Base-by-base conservation (phyloP, 2,888 invertebrate species). In the Lepetodrilus schrolli region DNA sequence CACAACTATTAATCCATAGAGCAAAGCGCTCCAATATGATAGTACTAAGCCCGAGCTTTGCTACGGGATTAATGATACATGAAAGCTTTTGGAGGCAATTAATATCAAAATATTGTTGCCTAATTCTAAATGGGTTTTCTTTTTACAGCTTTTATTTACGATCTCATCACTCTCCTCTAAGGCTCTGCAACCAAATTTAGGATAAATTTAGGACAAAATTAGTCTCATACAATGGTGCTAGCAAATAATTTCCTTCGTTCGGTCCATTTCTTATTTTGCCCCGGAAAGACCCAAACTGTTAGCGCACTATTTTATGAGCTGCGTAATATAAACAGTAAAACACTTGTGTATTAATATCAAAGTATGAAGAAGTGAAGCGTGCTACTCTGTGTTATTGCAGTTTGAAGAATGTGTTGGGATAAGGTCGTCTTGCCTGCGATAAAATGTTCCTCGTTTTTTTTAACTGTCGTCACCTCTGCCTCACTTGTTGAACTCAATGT, bases 101-200 rank as follows among this genome's bases (percentile, higher is more conserved):
- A 58, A 58, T 58, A 58, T 30, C 58, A 34, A 58, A 58, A 58
- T 58, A 58, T 58, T 58, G 58, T 58, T 58, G 58, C 58, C 58
- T 58, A 58, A 58, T 58, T 58, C 58, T 58, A 58, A 58, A 58
- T 58, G 58, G 58, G 17, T 58, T 30, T 58, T 34, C 58, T 34
- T 58, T 58, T 58, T 58, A 58, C 21, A 58, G 30, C 30, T 10
- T 10, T n/a, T 58, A 58, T 58, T 58, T 58, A 58, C 30, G 58
- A 58, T 23, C 30, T 17, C 34, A 30, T 23, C 34, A 30, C 26
- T 34, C 34, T 17, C 5, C 26, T 26, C 58, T 30, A 58, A 17
- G 58, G 17, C 43, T 43, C 17, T n/a, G n/a, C n/a, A n/a, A n/a
- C n/a, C n/a, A n/a, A n/a, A n/a, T n/a, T n/a, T n/a, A n/a, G 43